A percentile compares a stretch with the other conserved stretches of the same genome.
Conservation (phyloP, 2,888 invertebrate species). For the Sinotaia quadrata region DNA sequence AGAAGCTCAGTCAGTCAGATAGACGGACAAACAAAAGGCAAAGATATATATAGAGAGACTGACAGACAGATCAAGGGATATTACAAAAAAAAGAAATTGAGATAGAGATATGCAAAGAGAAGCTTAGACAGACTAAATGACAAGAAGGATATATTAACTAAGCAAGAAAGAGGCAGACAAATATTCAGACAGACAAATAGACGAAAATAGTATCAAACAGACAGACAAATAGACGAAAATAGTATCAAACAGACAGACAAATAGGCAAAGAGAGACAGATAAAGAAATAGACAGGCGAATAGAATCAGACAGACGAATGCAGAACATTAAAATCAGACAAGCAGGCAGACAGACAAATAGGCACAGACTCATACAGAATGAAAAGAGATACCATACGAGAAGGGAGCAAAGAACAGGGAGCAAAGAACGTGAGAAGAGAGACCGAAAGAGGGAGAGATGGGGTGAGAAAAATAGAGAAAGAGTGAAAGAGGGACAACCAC, state of each 20-base stretch:
- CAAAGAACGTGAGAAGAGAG: no score
- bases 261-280: background rate
- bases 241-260: background rate
- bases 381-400: background rate
- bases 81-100: background rate
- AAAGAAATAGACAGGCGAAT: background rate
- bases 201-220: background rate
- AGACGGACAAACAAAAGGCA: background rate
- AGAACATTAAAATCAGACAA: background rate
- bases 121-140: no score
- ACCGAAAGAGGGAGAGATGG: background rate
- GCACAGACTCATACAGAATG: background rate
- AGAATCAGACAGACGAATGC: background rate
- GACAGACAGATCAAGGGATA: background rate
- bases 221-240: background rate
- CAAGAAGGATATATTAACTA: no score
- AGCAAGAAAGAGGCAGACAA: no score
- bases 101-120: background rate
- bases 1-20: background rate
- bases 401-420: background rate
- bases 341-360: background rate
- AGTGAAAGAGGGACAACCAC: background rate
- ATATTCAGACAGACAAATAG: background rate
- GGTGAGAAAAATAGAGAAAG: background rate
- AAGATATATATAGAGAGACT: background rate